Evolutionary conservation across 2,888 invertebrate genomes (phyloP), one percentile per base, ranked within the genome.

Genomic region (Nephrotoma guestfalica): DNA sequence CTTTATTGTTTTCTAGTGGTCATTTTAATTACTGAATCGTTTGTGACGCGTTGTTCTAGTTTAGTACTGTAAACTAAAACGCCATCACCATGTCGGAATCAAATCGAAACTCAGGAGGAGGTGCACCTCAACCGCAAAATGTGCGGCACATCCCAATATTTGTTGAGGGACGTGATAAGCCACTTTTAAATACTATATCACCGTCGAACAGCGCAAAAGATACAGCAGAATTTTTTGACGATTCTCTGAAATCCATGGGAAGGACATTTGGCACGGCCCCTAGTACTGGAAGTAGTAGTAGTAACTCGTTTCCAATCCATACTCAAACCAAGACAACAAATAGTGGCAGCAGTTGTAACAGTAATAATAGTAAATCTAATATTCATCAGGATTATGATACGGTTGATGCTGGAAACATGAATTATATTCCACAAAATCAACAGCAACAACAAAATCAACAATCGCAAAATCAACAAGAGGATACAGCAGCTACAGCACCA

Each of bases 141-240:
- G 95, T 96, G 86, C 93, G 96, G 87, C 95, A 96, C 89, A 96
- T 96, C 90, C 96, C 96, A 9, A 96, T 97, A 88, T 95, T 95
- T 89, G 95, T 96, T 0, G 96, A 96, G 91, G 96, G 96, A 4
- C 92, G 96, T 86, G 95, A 96, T 90, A 94, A 95, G 89, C 96
- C 96, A 0, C 93, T 96, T 6, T 91, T 95, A 87, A 94, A 95
- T 86, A 94, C 93, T 89, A 92, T 93, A 88, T 43, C 87, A 88
- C 89, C 91, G 87, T 88, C 90, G 87, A 90, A 91, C 88, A 71
- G 71, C 87, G 83, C 86, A 88, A 88, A 86, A 40, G 83, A 15
- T 41, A 15, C 15, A n/a, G 57, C 41, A n/a, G 42, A 84, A 13
- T 84, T 42, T 84, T 41, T 84, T 41, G 84, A 84, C 41, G 41